Evolutionary conservation across 1,140 invertebrate species (phyloP).

Genomic region (Heliconius hermathena): DNA sequence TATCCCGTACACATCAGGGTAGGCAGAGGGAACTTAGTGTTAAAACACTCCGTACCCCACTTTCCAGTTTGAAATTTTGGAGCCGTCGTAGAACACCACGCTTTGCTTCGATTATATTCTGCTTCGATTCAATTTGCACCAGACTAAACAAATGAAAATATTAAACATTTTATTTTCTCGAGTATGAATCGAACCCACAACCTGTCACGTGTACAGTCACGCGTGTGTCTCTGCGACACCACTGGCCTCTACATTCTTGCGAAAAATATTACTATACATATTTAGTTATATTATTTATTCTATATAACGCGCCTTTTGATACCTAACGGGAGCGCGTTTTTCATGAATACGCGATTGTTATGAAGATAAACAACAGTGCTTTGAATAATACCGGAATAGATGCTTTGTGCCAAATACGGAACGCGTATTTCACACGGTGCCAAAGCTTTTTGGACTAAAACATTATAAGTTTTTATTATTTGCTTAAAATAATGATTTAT

Average conservation of each 20-base stretch:
- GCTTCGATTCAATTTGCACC: too few relatives aligned
- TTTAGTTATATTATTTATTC: background rate
- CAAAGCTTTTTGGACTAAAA: slow-evolving; percentile 12
- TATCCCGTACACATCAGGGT: too few relatives aligned
- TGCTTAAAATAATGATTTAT: background rate
- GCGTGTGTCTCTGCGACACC: too few relatives aligned
- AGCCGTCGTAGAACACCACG: too few relatives aligned
- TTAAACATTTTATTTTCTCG: too few relatives aligned
- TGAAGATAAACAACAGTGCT: slow-evolving; percentile 29
- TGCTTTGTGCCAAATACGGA: slow-evolving; percentile 27
- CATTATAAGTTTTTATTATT: background rate
- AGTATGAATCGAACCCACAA: too few relatives aligned
- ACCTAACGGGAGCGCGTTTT: slow-evolving; percentile 15
- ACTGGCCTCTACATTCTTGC: background rate
- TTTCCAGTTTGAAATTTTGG: too few relatives aligned
- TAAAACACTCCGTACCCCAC: too few relatives aligned
- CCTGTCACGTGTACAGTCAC: too few relatives aligned
- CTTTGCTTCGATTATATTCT: too few relatives aligned
- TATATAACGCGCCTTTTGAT: background rate
- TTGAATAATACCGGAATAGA: slow-evolving; percentile 25
- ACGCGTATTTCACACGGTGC: slow-evolving; percentile 16
- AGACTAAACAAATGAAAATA: too few relatives aligned
- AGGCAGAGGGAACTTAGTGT: too few relatives aligned
- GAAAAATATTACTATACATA: background rate
- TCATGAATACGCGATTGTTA: slow-evolving; percentile 28